Percentiles rank a stretch among this genome's conserved stretches.
phyloP scores from a whole-genome alignment of 2,888 invertebrate species.

The Nowickia ferox region DNA sequence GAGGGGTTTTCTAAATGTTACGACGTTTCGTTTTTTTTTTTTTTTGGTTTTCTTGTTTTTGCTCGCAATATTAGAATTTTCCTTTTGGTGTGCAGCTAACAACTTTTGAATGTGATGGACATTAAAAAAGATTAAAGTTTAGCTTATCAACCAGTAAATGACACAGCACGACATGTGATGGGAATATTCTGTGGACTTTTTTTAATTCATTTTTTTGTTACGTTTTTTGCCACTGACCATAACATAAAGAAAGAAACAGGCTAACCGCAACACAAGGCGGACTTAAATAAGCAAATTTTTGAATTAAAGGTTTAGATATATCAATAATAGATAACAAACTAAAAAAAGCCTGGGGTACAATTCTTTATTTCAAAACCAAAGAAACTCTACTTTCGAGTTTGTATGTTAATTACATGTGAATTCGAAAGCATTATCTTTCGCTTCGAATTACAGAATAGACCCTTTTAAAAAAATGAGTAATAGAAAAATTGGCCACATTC shows the following conservation, averaged over 20 bases:
- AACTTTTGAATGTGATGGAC: constrained; percentile 68
- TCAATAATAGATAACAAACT: too few relatives aligned
- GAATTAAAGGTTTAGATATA: too few relatives aligned
- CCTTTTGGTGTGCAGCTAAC: constrained; percentile 42
- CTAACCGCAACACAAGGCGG: neutral
- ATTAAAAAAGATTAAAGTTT: constrained; percentile 72
- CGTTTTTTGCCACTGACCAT: constrained; percentile 41
- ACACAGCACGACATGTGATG: constrained; percentile 69
- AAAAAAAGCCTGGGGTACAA: too few relatives aligned
- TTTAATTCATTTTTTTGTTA: neutral
- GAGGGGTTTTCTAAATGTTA: constrained; percentile 42
- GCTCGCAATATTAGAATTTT: constrained; percentile 48
- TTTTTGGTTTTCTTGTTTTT: constrained; percentile 29
- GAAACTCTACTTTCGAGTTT: too few relatives aligned
- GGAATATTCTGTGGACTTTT: constrained; percentile 31
- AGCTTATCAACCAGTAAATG: constrained; percentile 70
- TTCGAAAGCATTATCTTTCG: too few relatives aligned
- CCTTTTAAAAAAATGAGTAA: neutral
- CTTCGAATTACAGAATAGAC: too few relatives aligned
- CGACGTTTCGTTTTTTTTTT: neutral
- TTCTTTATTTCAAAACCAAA: too few relatives aligned
- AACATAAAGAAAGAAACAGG: constrained; percentile 36
- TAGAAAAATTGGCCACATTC: constrained; percentile 3
- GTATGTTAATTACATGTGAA: too few relatives aligned
- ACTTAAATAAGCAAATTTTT: neutral